These are phyloP conservation scores for Ochropleura leucogaster DNA, from an alignment of 2,888 invertebrate genomes.

Conservation along the genomic window DNA sequence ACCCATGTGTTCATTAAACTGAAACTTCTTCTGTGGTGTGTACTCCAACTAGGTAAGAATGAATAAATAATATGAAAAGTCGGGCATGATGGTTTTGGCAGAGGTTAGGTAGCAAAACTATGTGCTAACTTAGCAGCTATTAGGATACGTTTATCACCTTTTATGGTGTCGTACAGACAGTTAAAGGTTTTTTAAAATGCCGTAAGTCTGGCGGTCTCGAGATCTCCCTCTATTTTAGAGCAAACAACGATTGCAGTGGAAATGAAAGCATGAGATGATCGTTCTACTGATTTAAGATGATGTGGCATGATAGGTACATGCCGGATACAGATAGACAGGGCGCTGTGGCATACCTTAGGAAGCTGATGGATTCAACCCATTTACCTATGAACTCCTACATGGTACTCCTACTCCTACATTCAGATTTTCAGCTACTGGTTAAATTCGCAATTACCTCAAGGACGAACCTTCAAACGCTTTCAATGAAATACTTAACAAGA, in stretches of 20 bases:
- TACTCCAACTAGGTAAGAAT: too few relatives aligned
- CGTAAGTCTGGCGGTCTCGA: too few relatives aligned
- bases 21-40: too few relatives aligned
- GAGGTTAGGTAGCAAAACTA: too few relatives aligned
- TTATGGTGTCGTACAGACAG: too few relatives aligned
- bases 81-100: too few relatives aligned
- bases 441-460: slow-evolving; percentile 1
- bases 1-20: too few relatives aligned
- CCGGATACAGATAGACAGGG: not conserved
- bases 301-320: not conserved
- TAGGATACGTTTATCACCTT: too few relatives aligned
- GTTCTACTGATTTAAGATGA: not conserved
- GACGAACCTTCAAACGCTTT: slow-evolving; percentile 8
- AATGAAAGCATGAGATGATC: not conserved
- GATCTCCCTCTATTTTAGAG: not conserved
- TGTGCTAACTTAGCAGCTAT: too few relatives aligned
- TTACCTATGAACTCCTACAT: not conserved
- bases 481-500: slow-evolving; percentile 21
- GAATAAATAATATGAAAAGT: too few relatives aligned
- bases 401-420: too few relatives aligned
- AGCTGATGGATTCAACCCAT: not conserved
- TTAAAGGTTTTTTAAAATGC: too few relatives aligned
- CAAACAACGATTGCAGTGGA: not conserved
- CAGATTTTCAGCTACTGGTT: not conserved
- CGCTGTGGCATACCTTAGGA: not conserved